Conservation (phyloP, 2,113 vertebrate genomes). For the Phaethon lepturus region DNA sequence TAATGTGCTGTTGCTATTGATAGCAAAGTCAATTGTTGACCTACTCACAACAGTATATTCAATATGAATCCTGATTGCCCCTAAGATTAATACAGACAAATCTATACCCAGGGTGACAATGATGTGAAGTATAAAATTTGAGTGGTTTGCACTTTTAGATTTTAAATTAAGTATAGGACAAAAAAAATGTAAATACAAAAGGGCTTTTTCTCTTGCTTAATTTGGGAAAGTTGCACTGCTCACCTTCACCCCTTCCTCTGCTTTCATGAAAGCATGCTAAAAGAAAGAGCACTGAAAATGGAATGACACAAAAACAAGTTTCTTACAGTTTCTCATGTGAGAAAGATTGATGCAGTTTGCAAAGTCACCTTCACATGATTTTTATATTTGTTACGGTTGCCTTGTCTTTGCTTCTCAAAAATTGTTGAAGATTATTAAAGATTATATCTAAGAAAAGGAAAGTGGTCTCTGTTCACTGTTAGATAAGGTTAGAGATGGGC, state of each 20-base stretch:
- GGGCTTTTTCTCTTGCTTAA: neutral
- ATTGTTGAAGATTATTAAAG: constrained; percentile 18
- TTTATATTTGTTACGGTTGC: constrained; percentile 34
- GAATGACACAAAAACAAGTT: neutral
- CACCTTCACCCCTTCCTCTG: neutral
- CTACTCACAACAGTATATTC: neutral
- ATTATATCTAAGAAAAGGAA: constrained; percentile 48
- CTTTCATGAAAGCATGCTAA: neutral
- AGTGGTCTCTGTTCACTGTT: constrained; percentile 12
- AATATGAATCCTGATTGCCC: neutral
- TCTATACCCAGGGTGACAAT: neutral
- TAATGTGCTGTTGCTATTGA: neutral
- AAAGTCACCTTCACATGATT: constrained; percentile 60
- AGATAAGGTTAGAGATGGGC: constrained; percentile 19
- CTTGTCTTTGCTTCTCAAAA: constrained; percentile 18
- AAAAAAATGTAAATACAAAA: neutral
- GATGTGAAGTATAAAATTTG: neutral
- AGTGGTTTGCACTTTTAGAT: neutral
- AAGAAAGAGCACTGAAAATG: neutral
- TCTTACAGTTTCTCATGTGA: neutral
- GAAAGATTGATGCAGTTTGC: constrained; percentile 6
- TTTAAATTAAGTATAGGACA: neutral
- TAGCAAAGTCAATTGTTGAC: neutral
- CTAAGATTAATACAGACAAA: neutral
- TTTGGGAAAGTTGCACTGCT: neutral